Evolutionary conservation across 1,140 invertebrate genomes (phyloP), one percentile per base, ranked within the genome.

Genomic region (Drosophila bipectinata): DNA sequence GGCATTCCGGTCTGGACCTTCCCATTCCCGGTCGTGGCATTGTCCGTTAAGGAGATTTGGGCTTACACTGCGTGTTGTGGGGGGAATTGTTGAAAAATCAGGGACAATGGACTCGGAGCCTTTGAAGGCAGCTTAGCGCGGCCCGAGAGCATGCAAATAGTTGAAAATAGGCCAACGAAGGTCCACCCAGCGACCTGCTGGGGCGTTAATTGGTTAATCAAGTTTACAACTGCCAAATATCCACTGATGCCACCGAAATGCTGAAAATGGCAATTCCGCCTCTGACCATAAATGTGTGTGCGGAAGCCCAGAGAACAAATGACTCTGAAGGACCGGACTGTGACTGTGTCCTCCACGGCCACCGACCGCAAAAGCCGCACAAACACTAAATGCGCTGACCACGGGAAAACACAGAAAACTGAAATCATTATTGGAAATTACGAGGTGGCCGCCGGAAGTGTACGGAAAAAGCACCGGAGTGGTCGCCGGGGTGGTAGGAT

Each of bases 361-460:
- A 56, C 30, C 48, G 68, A 81, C 79, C 79, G 32, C 79, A 82
- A 82, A 81, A 81, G 58, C 79, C 78, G 44, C 79, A 81, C 47
- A 61, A 81, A 67, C 63, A 71, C 57, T 61, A 77, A 63, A 64
- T 55, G 68, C 66, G 62, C 26, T 55, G 59, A 55, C 57, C 57
- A 67, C 51, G 41, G 21, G 41, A 64, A 67, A 57, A 52, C 34
- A 28, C 51, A 69, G 63, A 61, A 55, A 56, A 56, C 47, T 41
- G 51, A 54, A 61, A 58, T 45, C 48, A 55, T 58, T 53, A 61
- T 71, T 56, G 72, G 58, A 76, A 63, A 76, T 76, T 76, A 76
- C 26, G 73, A 44, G 44, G 51, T 37, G 8, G 47, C 30, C 44
- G 28, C 63, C 32, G 63, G 44, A 68, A 55, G 24, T 24, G 30